phyloP scores from a whole-genome alignment of 2,113 vertebrate species.

The Conger conger region DNA sequence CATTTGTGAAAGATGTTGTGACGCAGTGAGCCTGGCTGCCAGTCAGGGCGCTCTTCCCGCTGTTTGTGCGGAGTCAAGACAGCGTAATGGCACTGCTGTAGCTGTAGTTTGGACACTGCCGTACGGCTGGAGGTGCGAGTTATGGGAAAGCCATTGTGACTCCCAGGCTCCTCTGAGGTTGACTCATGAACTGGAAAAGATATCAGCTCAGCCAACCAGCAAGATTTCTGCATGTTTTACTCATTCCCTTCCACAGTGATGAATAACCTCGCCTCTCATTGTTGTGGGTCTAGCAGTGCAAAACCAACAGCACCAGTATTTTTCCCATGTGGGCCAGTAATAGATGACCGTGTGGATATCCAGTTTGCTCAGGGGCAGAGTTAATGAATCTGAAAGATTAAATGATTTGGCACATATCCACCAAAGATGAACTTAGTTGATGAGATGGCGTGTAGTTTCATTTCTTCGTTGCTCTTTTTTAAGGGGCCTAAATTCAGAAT shows the following conservation, averaged over 20 bases:
- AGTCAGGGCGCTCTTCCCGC: background rate
- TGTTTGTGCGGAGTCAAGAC: background rate
- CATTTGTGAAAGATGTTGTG: background rate
- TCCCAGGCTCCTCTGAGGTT: conserved; percentile 1
- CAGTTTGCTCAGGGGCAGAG: background rate
- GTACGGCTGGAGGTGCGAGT: background rate
- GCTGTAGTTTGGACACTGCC: background rate
- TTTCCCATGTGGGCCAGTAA: background rate
- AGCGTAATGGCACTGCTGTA: background rate
- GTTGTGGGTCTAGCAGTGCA: background rate
- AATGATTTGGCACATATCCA: background rate
- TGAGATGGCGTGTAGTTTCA: background rate
- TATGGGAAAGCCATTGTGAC: background rate
- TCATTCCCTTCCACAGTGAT: background rate
- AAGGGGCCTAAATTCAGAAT: background rate
- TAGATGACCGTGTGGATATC: background rate
- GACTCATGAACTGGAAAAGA: background rate
- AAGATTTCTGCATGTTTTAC: background rate
- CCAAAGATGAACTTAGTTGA: background rate
- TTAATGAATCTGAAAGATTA: too few relatives aligned
- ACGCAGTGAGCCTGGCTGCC: background rate
- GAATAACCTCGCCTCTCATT: background rate
- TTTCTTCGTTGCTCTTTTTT: background rate
- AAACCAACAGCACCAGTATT: background rate
- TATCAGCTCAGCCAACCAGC: background rate